Evolutionary conservation across 1,140 invertebrate species (phyloP), one percentile per base, ranked within the genome.

Genomic region (Marisa cornuarietis): DNA sequence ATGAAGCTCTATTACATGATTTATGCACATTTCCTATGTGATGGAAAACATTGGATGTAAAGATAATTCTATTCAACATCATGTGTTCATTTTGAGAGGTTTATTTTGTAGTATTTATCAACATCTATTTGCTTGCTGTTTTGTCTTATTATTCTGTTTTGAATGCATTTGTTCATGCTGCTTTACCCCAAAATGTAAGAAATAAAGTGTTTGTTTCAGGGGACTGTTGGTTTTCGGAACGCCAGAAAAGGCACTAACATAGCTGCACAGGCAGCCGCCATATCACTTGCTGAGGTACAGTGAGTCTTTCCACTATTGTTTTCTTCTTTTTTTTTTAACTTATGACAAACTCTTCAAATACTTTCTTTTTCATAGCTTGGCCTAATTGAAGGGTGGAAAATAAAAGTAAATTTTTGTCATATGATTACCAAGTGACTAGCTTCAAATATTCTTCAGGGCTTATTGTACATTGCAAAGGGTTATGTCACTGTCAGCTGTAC

Each of bases 231-330:
- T 49, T 99, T 97, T 88, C 98, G 97, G 91, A 96, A 98, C 91
- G 94, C 96, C 8, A 94, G 94, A 83, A 99, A 99, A 92, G 97
- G 97, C 80, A 99, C 97, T 14, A 98, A 97, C 90, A 95, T 99
- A 86, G 98, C 97, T 69, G 97, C 96, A 22, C 97, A 99, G 92
- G 95, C 97, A 61, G 96, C 97, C 75, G 97, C 95, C 26, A 93
- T 97, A 61, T 94, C 92, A 81, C 91, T 97, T 86, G 94, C 94
- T 75, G 91, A 90, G 79, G 86, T 87, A 54, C 77, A 63, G 18
- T n/a, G 24, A 14, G 10, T 71, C 14, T 26, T 71, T 31, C 16
- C 68, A 42, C 31, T 4, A 42, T 31, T 42, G 24, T 20, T 71
- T n/a, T 31, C n/a, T 18, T n/a, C 8, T 18, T 24, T 22, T n/a